These are phyloP conservation scores for Cettia cetti DNA, from an alignment of 2,113 vertebrate species.

Conservation along the genomic window DNA sequence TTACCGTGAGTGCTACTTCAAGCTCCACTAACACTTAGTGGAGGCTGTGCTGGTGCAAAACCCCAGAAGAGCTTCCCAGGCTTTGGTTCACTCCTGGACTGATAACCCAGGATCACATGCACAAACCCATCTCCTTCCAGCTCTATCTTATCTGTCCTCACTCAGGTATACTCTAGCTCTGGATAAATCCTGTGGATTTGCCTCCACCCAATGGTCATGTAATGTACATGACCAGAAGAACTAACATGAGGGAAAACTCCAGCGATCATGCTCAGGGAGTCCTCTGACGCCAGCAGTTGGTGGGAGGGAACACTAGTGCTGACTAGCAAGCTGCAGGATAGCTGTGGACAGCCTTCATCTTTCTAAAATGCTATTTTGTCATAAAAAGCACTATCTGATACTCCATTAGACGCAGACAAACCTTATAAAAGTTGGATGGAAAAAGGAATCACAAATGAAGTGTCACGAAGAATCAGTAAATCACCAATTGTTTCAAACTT, in stretches of 20 bases:
- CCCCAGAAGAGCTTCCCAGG: background rate
- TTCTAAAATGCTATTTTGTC: background rate
- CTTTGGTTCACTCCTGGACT: background rate
- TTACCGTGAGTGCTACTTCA: background rate
- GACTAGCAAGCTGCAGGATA: slow-evolving; percentile 5
- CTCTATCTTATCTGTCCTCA: background rate
- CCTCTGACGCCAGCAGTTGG: slow-evolving; percentile 40
- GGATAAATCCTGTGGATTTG: slow-evolving; percentile 64
- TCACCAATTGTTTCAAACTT: background rate
- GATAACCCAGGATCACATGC: background rate
- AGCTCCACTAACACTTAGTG: background rate
- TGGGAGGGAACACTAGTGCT: slow-evolving; percentile 38
- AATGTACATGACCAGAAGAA: slow-evolving; percentile 58
- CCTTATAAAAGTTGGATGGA: background rate
- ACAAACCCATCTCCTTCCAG: background rate
- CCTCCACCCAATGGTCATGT: slow-evolving; percentile 75
- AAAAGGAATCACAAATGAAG: background rate
- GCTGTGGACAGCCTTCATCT: background rate
- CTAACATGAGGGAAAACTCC: slow-evolving; percentile 71
- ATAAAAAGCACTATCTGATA: background rate
- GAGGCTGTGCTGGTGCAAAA: background rate
- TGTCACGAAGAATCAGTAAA: background rate
- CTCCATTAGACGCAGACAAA: background rate
- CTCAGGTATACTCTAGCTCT: background rate
- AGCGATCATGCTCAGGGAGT: slow-evolving; percentile 52